Evolutionary conservation across 2,888 invertebrate genomes (phyloP).

Genomic region (Folsomia manolachei): DNA sequence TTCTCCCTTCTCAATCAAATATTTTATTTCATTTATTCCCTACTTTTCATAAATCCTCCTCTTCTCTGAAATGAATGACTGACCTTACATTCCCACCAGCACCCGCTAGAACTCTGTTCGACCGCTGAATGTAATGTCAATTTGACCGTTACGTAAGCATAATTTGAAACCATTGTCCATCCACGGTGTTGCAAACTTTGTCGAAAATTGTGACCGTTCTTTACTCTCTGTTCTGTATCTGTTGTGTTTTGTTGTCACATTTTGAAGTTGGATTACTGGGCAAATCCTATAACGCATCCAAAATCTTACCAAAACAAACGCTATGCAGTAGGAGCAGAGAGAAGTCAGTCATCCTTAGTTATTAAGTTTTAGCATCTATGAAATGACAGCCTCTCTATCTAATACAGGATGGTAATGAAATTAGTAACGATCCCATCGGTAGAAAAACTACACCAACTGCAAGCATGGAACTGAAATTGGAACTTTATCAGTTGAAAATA

Average conservation of each 20-base stretch:
- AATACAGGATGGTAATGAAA: no score
- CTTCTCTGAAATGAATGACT: neutral
- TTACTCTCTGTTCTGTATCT: no score
- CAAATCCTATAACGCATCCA: no score
- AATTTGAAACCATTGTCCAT: neutral
- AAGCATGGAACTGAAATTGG: neutral
- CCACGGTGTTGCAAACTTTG: neutral
- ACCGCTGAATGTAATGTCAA: neutral
- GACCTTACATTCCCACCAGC: neutral
- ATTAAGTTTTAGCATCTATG: neutral
- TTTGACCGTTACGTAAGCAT: neutral
- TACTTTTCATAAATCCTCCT: constrained; percentile 4
- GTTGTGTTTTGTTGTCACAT: no score
- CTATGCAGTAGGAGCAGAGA: no score
- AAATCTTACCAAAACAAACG: no score
- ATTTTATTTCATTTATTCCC: neutral
- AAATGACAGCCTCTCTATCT: no score
- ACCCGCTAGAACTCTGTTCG: no score
- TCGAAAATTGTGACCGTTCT: no score
- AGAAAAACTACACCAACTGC: neutral
- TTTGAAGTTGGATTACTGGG: no score
- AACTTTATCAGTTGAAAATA: neutral
- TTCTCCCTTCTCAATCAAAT: constrained; percentile 7
- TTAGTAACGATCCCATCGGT: no score
- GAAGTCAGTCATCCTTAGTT: no score